Conservation (phyloP, 2,888 invertebrate species). For the Drosophila mimetica region DNA sequence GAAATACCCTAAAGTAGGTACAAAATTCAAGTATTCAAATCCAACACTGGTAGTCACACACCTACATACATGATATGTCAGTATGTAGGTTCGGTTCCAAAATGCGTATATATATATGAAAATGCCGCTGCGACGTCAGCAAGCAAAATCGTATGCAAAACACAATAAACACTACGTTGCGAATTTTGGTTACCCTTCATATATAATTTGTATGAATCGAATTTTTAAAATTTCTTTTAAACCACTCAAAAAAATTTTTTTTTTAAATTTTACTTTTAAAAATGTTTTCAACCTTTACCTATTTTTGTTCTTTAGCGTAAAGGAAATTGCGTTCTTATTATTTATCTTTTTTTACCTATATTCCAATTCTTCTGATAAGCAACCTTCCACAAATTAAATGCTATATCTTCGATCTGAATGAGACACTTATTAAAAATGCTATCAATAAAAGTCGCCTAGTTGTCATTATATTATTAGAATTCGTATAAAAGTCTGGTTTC, state of each 20-base stretch:
- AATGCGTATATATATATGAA: neutral
- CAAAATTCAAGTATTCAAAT: neutral
- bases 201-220: neutral
- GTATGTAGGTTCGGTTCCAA: conserved; percentile 1
- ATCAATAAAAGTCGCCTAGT: neutral
- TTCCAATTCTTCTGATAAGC: neutral
- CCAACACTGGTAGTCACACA: neutral
- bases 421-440: neutral
- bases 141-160: conserved; percentile 2
- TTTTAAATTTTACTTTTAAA: no score
- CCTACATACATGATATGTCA: neutral
- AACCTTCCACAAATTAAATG: neutral
- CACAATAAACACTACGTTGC: neutral
- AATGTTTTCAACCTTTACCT: no score
- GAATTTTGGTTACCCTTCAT: neutral
- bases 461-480: neutral
- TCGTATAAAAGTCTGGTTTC: neutral
- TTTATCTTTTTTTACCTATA: neutral
- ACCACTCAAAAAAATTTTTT: no score
- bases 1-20: neutral
- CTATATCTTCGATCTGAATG: conserved; percentile 5
- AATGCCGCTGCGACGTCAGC: conserved; percentile 7
- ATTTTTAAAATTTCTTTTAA: neutral
- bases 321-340: neutral
- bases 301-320: neutral